Evolutionary conservation across 1,140 invertebrate genomes (phyloP), one percentile per base, ranked within the genome.

Genomic region (Penaeus vannamei): DNA sequence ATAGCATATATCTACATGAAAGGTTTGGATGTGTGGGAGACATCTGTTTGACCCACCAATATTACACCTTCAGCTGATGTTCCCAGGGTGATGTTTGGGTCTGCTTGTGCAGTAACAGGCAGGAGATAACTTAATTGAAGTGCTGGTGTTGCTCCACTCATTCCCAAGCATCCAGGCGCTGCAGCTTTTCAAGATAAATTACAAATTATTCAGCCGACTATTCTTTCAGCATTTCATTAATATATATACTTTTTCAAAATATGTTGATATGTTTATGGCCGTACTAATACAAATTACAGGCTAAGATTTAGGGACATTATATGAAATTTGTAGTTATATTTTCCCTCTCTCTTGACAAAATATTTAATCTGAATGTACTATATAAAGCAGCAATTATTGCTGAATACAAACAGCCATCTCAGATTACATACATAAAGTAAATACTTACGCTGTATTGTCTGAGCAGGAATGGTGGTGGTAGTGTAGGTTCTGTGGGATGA

Each of bases 401-500:
- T 17, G 12, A 53, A 53, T 14, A 53, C 53, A 53, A 53, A 53
- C 53, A 53, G 53, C 53, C 10, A 17, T 12, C 10, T 17, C 53
- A 53, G 53, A 53, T 1, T 12, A 53, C 53, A 14, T 53, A 53
- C 53, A 10, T 53, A 32, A n/a, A 81, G 60, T 17, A 19, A 59
- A 36, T n/a, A 59, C 79, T 81, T 59, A 81, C 79, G 26, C 19
- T 59, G 79, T 59, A 81, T 46, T 29, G 79, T 59, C 60, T 46
- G 79, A 46, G 79, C 46, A 26, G 79, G 46, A 81, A 81, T 46
- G n/a, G 79, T 81, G 60, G 79, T 81, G 60, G 79, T 81, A 19
- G 79, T 81, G 23, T 59, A 81, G 23, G 79, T 29, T 81, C 46
- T 81, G 46, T 81, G 79, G 36, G 79, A 81, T 26, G 46, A 46